Conservation (phyloP, 2,888 invertebrate genomes). For the Drosophila birchii region DNA sequence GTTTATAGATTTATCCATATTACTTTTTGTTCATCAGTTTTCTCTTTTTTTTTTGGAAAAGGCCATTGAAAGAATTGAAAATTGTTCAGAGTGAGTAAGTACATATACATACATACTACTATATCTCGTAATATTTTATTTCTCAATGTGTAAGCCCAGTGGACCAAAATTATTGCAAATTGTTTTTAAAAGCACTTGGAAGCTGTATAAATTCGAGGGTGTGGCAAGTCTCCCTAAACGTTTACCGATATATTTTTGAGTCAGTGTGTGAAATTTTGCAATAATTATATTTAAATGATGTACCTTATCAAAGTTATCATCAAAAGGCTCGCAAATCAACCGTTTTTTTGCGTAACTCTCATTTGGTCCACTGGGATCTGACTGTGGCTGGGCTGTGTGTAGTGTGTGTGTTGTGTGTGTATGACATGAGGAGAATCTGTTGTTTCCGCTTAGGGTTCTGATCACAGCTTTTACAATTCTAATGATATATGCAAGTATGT, state of each 20-base stretch:
- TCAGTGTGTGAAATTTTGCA: not conserved
- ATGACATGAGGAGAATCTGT: constrained; percentile 21
- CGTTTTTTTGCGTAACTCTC: not conserved
- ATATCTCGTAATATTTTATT: constrained; percentile 1
- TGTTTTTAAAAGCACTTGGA: not conserved
- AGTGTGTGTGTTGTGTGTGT: constrained; percentile 8
- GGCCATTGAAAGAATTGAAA: constrained; percentile 62
- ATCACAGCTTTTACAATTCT: constrained; percentile 78
- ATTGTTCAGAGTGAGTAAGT: constrained; percentile 13
- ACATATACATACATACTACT: not conserved
- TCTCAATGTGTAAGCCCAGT: constrained; percentile 4
- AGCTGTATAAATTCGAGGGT: not conserved
- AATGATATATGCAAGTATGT: constrained; percentile 65
- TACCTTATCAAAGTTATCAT: not conserved
- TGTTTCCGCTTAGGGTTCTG: constrained; percentile 53
- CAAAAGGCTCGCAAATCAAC: not conserved
- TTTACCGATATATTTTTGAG: not conserved
- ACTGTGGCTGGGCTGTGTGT: constrained; percentile 13
- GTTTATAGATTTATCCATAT: constrained; percentile 15
- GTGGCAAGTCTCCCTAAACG: not conserved
- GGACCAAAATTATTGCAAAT: not conserved
- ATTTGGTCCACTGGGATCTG: constrained; percentile 2
- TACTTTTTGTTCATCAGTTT: not conserved
- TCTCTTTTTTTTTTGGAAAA: constrained; percentile 44
- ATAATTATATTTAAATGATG: not conserved